A percentile compares a stretch with the other conserved stretches of the same genome.
Conservation (phyloP, 2,888 invertebrate genomes). For the Xestia rhomboidea region DNA sequence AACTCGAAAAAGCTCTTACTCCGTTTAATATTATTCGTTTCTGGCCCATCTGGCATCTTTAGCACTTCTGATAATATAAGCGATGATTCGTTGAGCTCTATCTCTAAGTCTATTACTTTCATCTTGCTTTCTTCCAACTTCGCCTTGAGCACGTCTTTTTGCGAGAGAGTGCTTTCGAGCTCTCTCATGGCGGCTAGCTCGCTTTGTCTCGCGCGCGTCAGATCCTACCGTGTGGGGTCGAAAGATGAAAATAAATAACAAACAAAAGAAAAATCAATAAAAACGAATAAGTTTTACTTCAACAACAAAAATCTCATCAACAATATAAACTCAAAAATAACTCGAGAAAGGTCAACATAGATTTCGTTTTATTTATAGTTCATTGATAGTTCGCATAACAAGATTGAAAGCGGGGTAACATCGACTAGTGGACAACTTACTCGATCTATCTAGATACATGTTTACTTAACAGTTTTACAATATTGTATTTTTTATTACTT, state of each 20-base stretch:
- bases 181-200: conserved; percentile 84
- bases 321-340: conserved; percentile 86
- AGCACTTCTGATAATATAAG: conserved; percentile 87
- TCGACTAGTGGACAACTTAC: conserved; percentile 89
- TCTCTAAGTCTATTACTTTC: conserved; percentile 89
- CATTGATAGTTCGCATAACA: conserved; percentile 86
- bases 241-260: conserved; percentile 80
- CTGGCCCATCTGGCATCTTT: conserved; percentile 86
- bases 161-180: conserved; percentile 79
- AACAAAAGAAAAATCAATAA: conserved; percentile 76
- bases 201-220: conserved; percentile 83
- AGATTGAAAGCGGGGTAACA: conserved; percentile 88
- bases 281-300: conserved; percentile 80
- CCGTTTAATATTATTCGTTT: conserved; percentile 81
- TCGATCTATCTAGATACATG: conserved; percentile 88
- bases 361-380: conserved; percentile 78
- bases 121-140: conserved; percentile 85
- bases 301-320: conserved; percentile 83
- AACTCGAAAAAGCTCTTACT: conserved; percentile 88
- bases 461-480: conserved; percentile 89
- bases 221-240: conserved; percentile 83
- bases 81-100: conserved; percentile 89
- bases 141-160: conserved; percentile 81
- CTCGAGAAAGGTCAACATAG: conserved; percentile 84
- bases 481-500: conserved; percentile 85